These are phyloP conservation scores for Aldabrachelys gigantea DNA, from an alignment of 2,113 vertebrate species.

Conservation along the genomic window DNA sequence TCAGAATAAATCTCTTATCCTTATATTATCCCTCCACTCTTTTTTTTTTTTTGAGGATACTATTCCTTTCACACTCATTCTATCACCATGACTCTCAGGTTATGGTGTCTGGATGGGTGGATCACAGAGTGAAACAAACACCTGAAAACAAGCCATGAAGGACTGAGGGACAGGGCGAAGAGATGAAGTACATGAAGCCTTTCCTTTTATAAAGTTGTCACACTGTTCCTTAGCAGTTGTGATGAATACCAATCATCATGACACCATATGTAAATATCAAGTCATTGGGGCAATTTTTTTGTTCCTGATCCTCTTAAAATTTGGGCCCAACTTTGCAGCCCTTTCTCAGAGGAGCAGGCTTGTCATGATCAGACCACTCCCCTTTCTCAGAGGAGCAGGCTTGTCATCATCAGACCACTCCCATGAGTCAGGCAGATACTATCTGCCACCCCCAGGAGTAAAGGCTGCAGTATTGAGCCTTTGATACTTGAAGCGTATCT, in stretches of 20 bases:
- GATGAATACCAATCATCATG: not conserved
- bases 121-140: slow-evolving; percentile 16
- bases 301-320: not conserved
- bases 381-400: rapidly evolving
- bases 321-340: not conserved
- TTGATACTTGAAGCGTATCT: rapidly evolving
- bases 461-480: not conserved
- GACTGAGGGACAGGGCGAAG: not conserved
- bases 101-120: not conserved
- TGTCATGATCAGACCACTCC: rapidly evolving
- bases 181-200: not conserved
- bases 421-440: rapidly evolving
- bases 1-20: slow-evolving; percentile 18
- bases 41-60: rapidly evolving
- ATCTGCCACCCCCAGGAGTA: not conserved
- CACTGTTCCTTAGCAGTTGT: slow-evolving; percentile 50
- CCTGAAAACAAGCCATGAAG: not conserved
- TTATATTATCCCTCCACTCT: not conserved
- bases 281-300: not conserved
- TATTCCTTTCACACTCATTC: slow-evolving; percentile 19
- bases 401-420: rapidly evolving
- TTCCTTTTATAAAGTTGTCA: not conserved
- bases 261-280: not conserved
- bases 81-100: not conserved
- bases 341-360: rapidly evolving